Conservation (phyloP, 2,113 vertebrate genomes). For the Cyprinodon brontotheroides region DNA sequence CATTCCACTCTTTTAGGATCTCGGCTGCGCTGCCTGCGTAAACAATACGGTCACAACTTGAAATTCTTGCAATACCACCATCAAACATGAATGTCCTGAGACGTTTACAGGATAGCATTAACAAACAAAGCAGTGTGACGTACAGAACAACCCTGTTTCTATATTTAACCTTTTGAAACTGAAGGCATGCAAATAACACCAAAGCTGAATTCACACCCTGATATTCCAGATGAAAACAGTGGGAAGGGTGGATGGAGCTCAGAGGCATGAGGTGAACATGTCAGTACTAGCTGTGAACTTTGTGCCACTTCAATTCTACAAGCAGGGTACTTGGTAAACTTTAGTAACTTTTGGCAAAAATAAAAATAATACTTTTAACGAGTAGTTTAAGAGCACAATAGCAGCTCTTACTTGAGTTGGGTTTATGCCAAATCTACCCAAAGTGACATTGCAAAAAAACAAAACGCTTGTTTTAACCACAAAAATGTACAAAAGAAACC, state of each 20-base stretch:
- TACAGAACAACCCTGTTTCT: conserved; percentile 21
- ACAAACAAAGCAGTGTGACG: conserved; percentile 54
- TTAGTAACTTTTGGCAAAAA: no score
- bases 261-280: neutral
- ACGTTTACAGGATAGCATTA: neutral
- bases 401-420: no score
- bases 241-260: neutral
- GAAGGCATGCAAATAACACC: conserved; percentile 26
- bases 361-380: no score
- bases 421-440: no score
- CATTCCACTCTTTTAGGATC: conserved; percentile 95
- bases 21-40: conserved; percentile 87
- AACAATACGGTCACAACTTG: conserved; percentile 18
- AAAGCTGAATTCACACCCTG: conserved; percentile 22
- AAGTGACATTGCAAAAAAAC: no score
- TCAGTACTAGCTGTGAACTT: neutral
- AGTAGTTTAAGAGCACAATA: no score
- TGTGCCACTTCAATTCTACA: neutral
- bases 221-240: neutral
- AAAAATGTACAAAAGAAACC: no score
- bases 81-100: conserved; percentile 5
- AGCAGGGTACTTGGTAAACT: no score
- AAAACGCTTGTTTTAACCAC: no score
- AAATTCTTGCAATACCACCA: neutral
- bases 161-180: conserved; percentile 41